Evolutionary conservation across 2,797 vertebrate genomes (phyloP), one percentile per base, ranked within the genome.

Genomic region (Lithobates sylvaticus): DNA sequence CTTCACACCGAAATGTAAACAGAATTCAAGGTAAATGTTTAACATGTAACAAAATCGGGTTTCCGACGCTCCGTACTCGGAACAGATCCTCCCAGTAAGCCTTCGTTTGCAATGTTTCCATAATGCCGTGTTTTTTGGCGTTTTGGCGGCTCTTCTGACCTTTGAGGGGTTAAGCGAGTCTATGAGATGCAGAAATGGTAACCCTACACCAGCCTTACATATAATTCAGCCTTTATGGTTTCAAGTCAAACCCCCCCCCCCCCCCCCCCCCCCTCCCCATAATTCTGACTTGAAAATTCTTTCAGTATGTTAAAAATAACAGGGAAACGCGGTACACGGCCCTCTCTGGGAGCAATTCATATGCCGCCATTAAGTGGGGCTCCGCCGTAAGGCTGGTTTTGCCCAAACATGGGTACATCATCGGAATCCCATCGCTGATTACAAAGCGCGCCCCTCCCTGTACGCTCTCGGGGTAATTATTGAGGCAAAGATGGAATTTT

Each of bases 141-240:
- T n/a, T n/a, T n/a, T 18, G 21, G 10, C 23, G 9, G 36, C 8
- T 7, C 23, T n/a, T 26, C 39, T 73, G 23, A 42, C 70, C 18
- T 73, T 26, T 9, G 18, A 69, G 78, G 67, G 68, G 67, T 70
- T 81, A 81, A 69, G 70, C 9, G 23, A 72, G 70, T 72, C 70
- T 80, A 83, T 21, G 71, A 21, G 74, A 44, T 84, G 67, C 68
- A 84, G 67, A 78, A 64, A 27, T 78, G 47, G 83, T 78, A 77
- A 77, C 67, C 32, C 27, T 77, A 77, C 44, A 70, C 75, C 44
- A 76, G 65, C 32, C 44, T 16, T 36, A 47, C 50, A 47, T 77
- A 84, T 84, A 78, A 78, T 84, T 34, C 75, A 71, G 75, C 68
- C 68, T 84, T 84, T 84, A 78, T 84, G 76, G 47, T 76, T 76